Percentiles rank a stretch among this genome's conserved stretches.
Conservation (phyloP, 2,797 vertebrate genomes). For the Mus minutoides region DNA sequence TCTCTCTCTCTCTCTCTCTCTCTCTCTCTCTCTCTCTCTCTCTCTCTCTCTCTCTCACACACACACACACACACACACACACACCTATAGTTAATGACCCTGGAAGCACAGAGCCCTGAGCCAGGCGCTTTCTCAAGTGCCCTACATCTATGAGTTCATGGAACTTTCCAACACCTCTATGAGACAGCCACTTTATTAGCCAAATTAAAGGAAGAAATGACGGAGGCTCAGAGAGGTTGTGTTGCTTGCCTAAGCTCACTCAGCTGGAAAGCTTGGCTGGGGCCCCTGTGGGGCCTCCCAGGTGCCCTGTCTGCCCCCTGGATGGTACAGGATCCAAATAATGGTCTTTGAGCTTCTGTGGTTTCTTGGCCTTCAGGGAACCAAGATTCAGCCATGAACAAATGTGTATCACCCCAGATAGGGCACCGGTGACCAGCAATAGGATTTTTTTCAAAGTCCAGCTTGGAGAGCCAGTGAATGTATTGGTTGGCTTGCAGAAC, state of each 20-base stretch:
- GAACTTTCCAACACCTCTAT: neutral
- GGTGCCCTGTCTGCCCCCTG: neutral
- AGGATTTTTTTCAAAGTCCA: neutral
- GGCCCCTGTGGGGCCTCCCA: neutral
- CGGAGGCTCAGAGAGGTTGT: slow-evolving; percentile 15
- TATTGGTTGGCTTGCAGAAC: neutral
- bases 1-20: too few species aligned
- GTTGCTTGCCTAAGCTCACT: neutral
- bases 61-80: too few species aligned
- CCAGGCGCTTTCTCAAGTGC: neutral
- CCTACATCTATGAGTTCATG: neutral
- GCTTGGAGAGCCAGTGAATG: neutral
- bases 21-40: too few species aligned
- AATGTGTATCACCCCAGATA: neutral
- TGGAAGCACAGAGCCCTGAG: neutral
- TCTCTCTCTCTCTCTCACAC: too few species aligned
- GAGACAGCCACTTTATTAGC: neutral
- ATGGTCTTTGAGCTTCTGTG: neutral
- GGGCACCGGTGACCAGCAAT: neutral
- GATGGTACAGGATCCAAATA: neutral
- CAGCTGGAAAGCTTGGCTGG: slow-evolving; percentile 14
- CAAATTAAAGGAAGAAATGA: slow-evolving; percentile 39
- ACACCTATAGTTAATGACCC: neutral
- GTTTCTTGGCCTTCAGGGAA: neutral
- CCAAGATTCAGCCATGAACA: neutral